These are phyloP conservation scores for Scrobipalpa atriplicella DNA, from an alignment of 2,888 invertebrate species.

Conservation along the genomic window DNA sequence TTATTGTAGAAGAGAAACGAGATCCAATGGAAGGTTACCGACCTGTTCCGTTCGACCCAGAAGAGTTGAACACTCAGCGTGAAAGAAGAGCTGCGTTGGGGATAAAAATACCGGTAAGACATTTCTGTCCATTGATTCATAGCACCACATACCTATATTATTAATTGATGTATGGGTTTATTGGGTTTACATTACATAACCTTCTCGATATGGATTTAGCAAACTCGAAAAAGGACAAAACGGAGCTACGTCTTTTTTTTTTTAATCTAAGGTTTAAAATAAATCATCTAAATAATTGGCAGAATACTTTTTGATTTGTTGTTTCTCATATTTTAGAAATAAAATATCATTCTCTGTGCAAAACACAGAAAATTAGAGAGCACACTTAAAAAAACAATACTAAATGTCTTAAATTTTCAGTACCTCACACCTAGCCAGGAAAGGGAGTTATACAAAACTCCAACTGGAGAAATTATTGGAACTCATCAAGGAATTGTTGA, in stretches of 20 bases:
- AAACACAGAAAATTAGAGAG: no score
- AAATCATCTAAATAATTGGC: background rate
- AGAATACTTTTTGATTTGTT: no score
- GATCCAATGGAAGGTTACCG: constrained; percentile 45
- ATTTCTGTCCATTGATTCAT: background rate
- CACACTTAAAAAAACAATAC: no score
- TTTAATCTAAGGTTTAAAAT: background rate
- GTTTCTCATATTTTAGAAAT: no score
- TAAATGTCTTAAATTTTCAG: background rate
- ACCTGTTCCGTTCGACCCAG: constrained; percentile 46
- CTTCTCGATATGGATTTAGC: no score
- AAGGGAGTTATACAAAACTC: constrained; percentile 47
- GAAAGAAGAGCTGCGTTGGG: constrained; percentile 8
- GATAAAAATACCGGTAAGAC: constrained; percentile 24
- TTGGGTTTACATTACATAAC: no score
- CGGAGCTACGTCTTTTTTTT: no score
- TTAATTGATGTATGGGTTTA: background rate
- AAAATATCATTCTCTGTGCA: background rate
- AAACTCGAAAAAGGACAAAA: no score
- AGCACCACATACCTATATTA: no score
- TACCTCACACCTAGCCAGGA: constrained; percentile 25
- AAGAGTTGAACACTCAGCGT: constrained; percentile 35
- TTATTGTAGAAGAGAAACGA: constrained; percentile 35
- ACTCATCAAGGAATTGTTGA: constrained; percentile 63
- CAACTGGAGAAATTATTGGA: constrained; percentile 54